A percentile compares a stretch with the other conserved stretches of the same genome.
Evolutionary conservation across 1,140 invertebrate genomes (phyloP).

Genomic region (Metaphire vulgaris): DNA sequence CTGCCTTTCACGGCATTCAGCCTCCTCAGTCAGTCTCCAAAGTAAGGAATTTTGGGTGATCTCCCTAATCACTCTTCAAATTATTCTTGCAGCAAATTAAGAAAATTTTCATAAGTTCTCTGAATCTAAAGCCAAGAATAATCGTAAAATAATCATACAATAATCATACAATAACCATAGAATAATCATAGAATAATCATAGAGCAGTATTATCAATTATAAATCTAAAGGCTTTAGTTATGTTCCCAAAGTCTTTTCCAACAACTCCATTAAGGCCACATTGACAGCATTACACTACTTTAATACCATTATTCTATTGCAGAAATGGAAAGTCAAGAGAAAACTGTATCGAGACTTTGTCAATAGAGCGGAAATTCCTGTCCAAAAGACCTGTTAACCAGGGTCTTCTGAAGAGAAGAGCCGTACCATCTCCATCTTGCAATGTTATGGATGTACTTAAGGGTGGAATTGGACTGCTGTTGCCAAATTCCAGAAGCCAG

Average conservation of each 20-base stretch:
- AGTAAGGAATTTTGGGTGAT: neutral
- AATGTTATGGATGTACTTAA: slow-evolving; percentile 47
- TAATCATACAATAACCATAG: neutral
- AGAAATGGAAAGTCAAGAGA: neutral
- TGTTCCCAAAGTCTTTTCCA: too few relatives aligned
- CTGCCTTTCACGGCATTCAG: slow-evolving; percentile 50
- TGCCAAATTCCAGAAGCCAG: slow-evolving; percentile 35
- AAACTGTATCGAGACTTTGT: slow-evolving; percentile 2
- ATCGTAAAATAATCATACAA: neutral
- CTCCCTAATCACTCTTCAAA: too few relatives aligned
- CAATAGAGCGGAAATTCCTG: slow-evolving; percentile 13
- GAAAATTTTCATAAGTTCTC: neutral
- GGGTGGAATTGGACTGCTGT: slow-evolving; percentile 44
- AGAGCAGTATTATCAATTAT: too few relatives aligned
- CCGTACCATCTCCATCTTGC: slow-evolving; percentile 44
- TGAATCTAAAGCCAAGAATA: neutral
- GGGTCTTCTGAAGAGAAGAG: slow-evolving; percentile 42
- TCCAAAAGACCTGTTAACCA: slow-evolving; percentile 44
- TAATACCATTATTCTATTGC: too few relatives aligned
- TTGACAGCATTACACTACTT: too few relatives aligned
- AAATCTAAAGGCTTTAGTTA: too few relatives aligned
- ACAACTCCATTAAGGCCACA: too few relatives aligned
- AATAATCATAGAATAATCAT: too few relatives aligned
- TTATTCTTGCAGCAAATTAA: neutral
- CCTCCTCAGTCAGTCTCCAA: slow-evolving; percentile 33